Conservation (phyloP, 2,113 vertebrate genomes). For the Neodon shergylaensis region DNA sequence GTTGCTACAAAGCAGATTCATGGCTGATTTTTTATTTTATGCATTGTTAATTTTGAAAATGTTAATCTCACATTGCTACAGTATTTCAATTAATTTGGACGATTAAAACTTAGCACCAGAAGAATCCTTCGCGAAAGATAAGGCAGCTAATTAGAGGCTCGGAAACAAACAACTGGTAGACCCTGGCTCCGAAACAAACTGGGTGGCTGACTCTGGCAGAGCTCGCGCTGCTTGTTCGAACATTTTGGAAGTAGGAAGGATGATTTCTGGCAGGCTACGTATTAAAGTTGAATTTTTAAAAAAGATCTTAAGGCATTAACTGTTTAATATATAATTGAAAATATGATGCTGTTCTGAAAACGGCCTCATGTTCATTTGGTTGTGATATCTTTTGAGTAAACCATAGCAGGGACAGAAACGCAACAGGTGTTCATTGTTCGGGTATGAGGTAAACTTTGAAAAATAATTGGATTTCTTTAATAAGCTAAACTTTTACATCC, state of each 20-base stretch:
- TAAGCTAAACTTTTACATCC: not conserved
- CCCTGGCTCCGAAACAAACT: conserved; percentile 19
- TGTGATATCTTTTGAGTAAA: not conserved
- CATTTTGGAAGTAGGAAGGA: conserved; percentile 38
- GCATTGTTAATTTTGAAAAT: conserved; percentile 78
- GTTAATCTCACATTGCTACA: conserved; percentile 74
- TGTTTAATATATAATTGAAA: conserved; percentile 27
- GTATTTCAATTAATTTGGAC: conserved; percentile 77
- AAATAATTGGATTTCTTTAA: not conserved
- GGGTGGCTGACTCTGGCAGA: conserved; percentile 27
- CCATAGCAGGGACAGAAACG: not conserved
- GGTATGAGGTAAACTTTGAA: not conserved
- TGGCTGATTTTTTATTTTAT: conserved; percentile 75
- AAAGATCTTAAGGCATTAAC: conserved; percentile 45
- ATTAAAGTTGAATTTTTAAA: conserved; percentile 37
- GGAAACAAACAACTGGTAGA: conserved; percentile 70
- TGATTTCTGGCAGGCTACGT: conserved; percentile 50
- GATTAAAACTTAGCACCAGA: conserved; percentile 73
- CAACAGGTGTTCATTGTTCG: not conserved
- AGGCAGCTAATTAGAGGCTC: conserved; percentile 75
- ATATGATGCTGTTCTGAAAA: conserved; percentile 35
- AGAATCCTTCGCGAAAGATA: conserved; percentile 71
- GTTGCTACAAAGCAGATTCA: conserved; percentile 61
- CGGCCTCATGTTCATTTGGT: not conserved
- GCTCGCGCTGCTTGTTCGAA: not conserved